Evolutionary conservation across 2,113 vertebrate species (phyloP), one percentile per base, ranked within the genome.

Genomic region (Corydoras maculifer): DNA sequence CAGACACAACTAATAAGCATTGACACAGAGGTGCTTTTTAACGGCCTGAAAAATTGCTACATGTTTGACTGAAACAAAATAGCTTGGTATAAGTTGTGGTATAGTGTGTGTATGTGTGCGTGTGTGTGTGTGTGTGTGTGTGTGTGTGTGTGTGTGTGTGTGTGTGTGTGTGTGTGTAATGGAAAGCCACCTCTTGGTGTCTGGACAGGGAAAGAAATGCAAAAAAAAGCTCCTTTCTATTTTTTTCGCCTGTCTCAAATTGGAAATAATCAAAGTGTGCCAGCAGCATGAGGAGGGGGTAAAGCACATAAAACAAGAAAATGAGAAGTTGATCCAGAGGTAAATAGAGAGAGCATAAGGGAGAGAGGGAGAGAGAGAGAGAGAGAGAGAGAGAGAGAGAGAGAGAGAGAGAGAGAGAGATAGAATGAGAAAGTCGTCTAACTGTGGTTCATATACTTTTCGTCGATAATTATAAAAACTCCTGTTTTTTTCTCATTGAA

Each of bases 161-260:
- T 67, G 15, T 25, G 2, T 75, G 65, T 69, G 57, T 62, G 63
- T 74, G 53, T 67, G 50, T 61, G 63, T 70, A 61, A 77, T 78
- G 74, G 77, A 77, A 81, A 78, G 79, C 75, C 72, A 81, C 69
- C 77, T 66, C 30, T 69, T 78, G 77, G 79, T 78, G 68, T 75
- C 65, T 72, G 48, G 72, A 72, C 79, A 81, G 66, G 62, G 65
- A 30, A 68, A 70, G 60, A 68, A 78, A 74, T 69, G 76, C 64
- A 72, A 61, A 71, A 74, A 65, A 71, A 63, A 69, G 71, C 71
- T 66, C 64, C 75, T 57, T 72, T 60, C 12, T 14, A 43, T 70
- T 69, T 64, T 75, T 51, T 69, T 14, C n/a, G 8, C 60, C 18
- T 65, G 18, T 65, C 14, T 31, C 62, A 58, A 65, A 71, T 58